A percentile compares a stretch with the other conserved stretches of the same genome.
Conservation (phyloP, 2,888 invertebrate genomes). For the Drosophila dives region DNA sequence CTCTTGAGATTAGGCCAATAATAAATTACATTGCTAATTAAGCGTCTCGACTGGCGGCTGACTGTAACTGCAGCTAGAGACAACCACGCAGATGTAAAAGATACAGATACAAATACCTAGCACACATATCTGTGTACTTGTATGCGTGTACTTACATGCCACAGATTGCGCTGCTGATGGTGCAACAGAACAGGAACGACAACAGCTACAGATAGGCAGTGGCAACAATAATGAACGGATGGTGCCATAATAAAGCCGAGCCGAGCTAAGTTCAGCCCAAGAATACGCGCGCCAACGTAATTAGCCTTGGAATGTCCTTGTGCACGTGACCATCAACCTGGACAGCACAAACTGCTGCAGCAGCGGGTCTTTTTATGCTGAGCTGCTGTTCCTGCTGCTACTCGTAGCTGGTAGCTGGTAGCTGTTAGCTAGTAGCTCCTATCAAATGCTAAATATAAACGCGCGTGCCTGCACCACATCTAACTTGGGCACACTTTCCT, state of each 20-base stretch:
- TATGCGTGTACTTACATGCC: constrained; percentile 47
- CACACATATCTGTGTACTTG: constrained; percentile 12
- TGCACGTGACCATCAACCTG: constrained; percentile 73
- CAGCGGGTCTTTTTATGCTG: constrained; percentile 38
- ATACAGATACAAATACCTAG: constrained; percentile 48
- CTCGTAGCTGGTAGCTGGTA: constrained; percentile 2
- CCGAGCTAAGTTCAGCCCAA: constrained; percentile 22
- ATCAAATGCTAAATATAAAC: constrained; percentile 73
- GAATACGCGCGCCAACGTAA: constrained; percentile 68
- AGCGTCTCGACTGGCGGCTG: constrained; percentile 51
- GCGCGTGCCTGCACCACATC: constrained; percentile 77
- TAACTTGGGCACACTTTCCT: constrained; percentile 78
- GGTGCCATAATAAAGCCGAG: constrained; percentile 63
- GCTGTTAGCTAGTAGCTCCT: constrained; percentile 2
- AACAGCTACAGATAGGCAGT: constrained; percentile 16
- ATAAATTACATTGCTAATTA: constrained; percentile 78
- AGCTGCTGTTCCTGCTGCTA: not conserved
- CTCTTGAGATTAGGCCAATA: constrained; percentile 69
- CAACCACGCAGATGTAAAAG: constrained; percentile 77
- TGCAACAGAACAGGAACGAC: constrained; percentile 17
- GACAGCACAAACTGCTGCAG: constrained; percentile 8
- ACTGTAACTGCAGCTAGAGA: constrained; percentile 34
- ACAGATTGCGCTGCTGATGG: constrained; percentile 54
- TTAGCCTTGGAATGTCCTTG: constrained; percentile 81
- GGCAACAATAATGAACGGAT: constrained; percentile 64